Percentiles rank a stretch among this genome's conserved stretches.
Conservation (phyloP, 2,797 vertebrate species). For the Ambastaia sidthimunki region DNA sequence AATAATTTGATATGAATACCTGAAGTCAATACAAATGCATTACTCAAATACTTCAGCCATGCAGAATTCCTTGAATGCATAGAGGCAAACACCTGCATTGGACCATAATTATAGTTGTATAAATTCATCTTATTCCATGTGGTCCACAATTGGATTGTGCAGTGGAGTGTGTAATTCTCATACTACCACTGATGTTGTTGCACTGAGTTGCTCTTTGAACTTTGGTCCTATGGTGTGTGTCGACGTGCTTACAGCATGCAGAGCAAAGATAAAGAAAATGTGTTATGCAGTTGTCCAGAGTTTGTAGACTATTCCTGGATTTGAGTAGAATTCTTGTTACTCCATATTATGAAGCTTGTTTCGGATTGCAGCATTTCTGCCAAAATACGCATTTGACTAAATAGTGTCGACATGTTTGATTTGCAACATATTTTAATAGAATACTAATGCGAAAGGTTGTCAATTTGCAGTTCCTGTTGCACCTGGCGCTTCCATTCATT, state of each 20-base stretch:
- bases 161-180: background rate
- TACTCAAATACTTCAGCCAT: background rate
- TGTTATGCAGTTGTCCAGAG: background rate
- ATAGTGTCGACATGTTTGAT: too few species aligned
- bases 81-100: background rate
- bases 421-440: too few species aligned
- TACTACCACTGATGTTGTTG: background rate
- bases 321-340: background rate
- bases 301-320: background rate
- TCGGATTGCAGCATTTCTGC: background rate
- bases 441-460: too few species aligned
- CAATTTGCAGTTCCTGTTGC: too few species aligned
- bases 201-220: slow-evolving; percentile 29
- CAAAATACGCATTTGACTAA: too few species aligned
- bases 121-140: background rate
- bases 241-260: slow-evolving; percentile 6
- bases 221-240: slow-evolving; percentile 1
- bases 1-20: too few species aligned
- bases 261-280: slow-evolving; percentile 6
- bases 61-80: background rate
- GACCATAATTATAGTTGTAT: background rate
- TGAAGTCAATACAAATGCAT: background rate
- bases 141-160: background rate
- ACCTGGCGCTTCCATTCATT: too few species aligned
- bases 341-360: background rate